A percentile compares a stretch with the other conserved stretches of the same genome.
Conservation (phyloP, 2,888 invertebrate genomes). For the Mylabris sibirica region DNA sequence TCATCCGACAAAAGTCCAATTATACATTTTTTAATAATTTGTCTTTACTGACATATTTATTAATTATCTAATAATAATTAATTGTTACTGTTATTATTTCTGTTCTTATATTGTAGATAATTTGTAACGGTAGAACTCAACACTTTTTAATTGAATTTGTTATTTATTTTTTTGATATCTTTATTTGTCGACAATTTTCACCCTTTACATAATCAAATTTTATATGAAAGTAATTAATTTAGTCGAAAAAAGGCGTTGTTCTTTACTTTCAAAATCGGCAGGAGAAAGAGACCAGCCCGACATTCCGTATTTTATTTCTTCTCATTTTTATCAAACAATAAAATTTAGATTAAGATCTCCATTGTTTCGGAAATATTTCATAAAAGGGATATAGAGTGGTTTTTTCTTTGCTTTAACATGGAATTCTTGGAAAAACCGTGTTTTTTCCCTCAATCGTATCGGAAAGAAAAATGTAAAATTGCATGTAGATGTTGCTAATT, state of each 20-base stretch:
- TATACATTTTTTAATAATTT: not conserved
- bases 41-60: not conserved
- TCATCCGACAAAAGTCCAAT: not conserved
- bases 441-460: constrained; percentile 20
- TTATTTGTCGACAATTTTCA: too few relatives aligned
- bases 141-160: too few relatives aligned
- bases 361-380: constrained; percentile 29
- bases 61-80: not conserved
- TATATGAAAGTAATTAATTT: too few relatives aligned
- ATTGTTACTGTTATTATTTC: not conserved
- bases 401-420: constrained; percentile 24
- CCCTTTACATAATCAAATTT: too few relatives aligned
- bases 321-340: constrained; percentile 32
- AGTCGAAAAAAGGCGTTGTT: too few relatives aligned
- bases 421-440: constrained; percentile 29
- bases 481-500: constrained; percentile 35
- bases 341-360: constrained; percentile 34
- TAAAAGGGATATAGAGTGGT: constrained; percentile 21
- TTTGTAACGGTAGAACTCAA: too few relatives aligned
- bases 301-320: constrained; percentile 31
- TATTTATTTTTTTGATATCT: too few relatives aligned
- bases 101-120: too few relatives aligned
- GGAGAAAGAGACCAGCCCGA: not conserved
- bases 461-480: constrained; percentile 31
- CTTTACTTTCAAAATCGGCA: too few relatives aligned